phyloP scores from a whole-genome alignment of 1,140 invertebrate genomes.

The Drosophila fuyamai region DNA sequence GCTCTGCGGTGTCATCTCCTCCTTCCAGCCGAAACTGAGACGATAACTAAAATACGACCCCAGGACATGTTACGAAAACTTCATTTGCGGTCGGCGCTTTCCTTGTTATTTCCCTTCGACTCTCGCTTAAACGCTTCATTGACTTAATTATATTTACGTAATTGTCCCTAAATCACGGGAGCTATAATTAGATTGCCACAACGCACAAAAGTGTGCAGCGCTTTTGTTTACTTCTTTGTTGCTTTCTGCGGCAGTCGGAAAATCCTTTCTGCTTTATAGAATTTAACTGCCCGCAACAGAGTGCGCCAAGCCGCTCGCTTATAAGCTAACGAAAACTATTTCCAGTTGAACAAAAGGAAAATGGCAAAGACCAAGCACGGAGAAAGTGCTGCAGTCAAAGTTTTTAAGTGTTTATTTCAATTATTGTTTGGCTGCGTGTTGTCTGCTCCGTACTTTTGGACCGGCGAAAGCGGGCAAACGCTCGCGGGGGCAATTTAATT shows the following conservation, averaged over 20 bases:
- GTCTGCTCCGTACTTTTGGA: conserved; percentile 32
- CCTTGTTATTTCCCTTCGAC: conserved; percentile 37
- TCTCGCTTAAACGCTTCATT: conserved; percentile 56
- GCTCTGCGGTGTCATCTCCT: conserved; percentile 13
- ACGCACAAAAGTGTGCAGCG: conserved; percentile 42
- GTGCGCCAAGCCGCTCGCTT: conserved; percentile 30
- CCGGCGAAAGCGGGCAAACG: conserved; percentile 3
- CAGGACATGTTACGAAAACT: conserved; percentile 37
- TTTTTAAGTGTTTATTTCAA: conserved; percentile 83
- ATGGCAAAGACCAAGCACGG: conserved; percentile 16
- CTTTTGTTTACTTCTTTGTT: conserved; percentile 31
- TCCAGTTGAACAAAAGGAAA: conserved; percentile 34
- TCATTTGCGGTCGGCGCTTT: conserved; percentile 25
- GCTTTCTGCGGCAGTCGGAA: background rate
- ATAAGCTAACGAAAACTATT: conserved; percentile 64
- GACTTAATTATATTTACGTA: conserved; percentile 75
- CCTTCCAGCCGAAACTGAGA: conserved; percentile 24
- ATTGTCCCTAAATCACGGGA: conserved; percentile 59
- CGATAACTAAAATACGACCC: conserved; percentile 19
- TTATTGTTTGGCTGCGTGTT: conserved; percentile 75
- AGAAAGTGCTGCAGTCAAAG: conserved; percentile 66
- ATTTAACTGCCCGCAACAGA: conserved; percentile 65
- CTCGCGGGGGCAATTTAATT: conserved; percentile 73
- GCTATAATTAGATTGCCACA: conserved; percentile 52
- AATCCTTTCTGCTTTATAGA: conserved; percentile 59